A percentile compares a stretch with the other conserved stretches of the same genome.
phyloP scores from a whole-genome alignment of 2,113 vertebrate genomes.

The Machaerirhynchus nigripectus region DNA sequence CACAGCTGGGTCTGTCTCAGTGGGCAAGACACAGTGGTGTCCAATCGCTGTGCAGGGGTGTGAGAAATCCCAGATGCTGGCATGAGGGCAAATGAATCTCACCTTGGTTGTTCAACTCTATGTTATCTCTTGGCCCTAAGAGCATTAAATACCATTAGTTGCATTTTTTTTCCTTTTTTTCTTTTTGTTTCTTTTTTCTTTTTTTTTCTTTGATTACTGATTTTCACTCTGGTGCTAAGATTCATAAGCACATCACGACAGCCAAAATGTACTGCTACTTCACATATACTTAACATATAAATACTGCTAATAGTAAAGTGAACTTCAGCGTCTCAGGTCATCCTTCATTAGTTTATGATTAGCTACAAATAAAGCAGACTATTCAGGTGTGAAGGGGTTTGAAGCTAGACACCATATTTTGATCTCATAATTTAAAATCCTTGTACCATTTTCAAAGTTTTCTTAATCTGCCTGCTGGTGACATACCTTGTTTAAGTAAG shows the following conservation, averaged over 20 bases:
- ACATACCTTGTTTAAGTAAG: neutral
- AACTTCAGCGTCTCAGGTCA: neutral
- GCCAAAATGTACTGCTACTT: neutral
- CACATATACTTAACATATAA: too few species aligned
- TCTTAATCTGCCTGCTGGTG: neutral
- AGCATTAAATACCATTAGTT: accelerated
- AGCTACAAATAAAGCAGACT: neutral
- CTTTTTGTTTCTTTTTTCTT: too few species aligned
- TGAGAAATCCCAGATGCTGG: neutral
- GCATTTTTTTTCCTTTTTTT: too few species aligned
- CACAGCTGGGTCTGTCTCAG: neutral
- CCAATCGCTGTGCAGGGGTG: accelerated
- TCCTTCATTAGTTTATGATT: neutral
- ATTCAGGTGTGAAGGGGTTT: accelerated
- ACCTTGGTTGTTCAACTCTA: neutral
- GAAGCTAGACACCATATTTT: neutral
- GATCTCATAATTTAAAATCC: neutral
- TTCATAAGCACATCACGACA: neutral
- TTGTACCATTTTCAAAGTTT: neutral
- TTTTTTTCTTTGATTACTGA: neutral
- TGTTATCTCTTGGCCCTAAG: neutral
- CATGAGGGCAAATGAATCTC: neutral
- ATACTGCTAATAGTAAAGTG: neutral
- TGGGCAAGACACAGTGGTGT: neutral
- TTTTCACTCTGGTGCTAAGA: neutral